Percentiles rank a stretch among this genome's conserved stretches.
These are phyloP conservation scores for Brachypteracias leptosomus DNA, from an alignment of 2,113 vertebrate species.

Conservation along the genomic window DNA sequence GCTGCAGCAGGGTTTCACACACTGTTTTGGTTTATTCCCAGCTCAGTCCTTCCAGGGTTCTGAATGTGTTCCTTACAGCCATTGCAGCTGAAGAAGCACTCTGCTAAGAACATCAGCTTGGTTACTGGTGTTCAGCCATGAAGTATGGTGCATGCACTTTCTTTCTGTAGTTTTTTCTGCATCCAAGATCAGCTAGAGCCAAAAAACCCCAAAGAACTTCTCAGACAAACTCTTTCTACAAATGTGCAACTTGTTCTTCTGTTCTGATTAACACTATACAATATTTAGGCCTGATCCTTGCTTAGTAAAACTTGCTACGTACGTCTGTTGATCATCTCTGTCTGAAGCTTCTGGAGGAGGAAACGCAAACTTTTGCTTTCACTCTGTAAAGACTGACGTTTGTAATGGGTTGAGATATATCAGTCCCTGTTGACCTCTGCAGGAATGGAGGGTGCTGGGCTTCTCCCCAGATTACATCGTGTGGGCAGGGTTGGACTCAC, in stretches of 20 bases:
- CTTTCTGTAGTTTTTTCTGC: background rate
- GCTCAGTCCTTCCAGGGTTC: background rate
- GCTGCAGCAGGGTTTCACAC: accelerated
- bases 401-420: background rate
- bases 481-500: background rate
- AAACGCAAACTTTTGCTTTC: background rate
- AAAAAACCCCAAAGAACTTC: background rate
- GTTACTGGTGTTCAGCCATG: background rate
- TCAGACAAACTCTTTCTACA: background rate
- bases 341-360: background rate
- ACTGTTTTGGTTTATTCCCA: accelerated
- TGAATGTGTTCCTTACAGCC: background rate
- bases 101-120: background rate
- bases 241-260: background rate
- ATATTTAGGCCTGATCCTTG: background rate
- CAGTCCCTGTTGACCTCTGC: background rate
- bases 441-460: background rate
- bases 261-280: background rate
- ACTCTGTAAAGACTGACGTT: background rate
- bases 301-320: background rate
- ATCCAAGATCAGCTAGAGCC: background rate
- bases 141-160: background rate
- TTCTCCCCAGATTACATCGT: background rate
- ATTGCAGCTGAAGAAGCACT: background rate
- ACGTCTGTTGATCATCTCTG: background rate